phyloP scores from a whole-genome alignment of 2,888 invertebrate species.

The Leptinotarsa peninsularis region DNA sequence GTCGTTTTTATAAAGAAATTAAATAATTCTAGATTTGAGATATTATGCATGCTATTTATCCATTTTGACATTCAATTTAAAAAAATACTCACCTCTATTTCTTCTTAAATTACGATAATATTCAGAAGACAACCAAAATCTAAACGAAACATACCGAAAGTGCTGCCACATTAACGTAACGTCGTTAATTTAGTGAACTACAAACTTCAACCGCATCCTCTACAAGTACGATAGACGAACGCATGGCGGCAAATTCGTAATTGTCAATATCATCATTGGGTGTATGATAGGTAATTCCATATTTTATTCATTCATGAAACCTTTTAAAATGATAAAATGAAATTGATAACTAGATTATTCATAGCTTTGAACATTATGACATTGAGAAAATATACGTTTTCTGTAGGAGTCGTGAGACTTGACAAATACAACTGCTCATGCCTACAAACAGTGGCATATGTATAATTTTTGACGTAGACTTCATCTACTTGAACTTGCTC shows the following conservation, averaged over 20 bases:
- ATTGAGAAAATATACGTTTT: too few relatives aligned
- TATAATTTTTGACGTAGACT: too few relatives aligned
- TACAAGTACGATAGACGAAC: slow-evolving; percentile 34
- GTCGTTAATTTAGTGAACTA: slow-evolving; percentile 38
- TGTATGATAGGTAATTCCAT: too few relatives aligned
- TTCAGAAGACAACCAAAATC: slow-evolving; percentile 55
- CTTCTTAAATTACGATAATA: slow-evolving; percentile 51
- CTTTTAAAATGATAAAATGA: too few relatives aligned
- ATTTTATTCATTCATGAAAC: too few relatives aligned
- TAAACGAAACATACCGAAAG: slow-evolving; percentile 55
- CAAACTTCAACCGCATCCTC: slow-evolving; percentile 13
- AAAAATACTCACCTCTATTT: slow-evolving; percentile 52
- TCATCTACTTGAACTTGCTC: too few relatives aligned
- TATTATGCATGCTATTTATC: not conserved
- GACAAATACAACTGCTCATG: too few relatives aligned
- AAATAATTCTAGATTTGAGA: not conserved
- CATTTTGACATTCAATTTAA: slow-evolving; percentile 35
- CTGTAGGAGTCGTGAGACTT: too few relatives aligned
- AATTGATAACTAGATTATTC: too few relatives aligned
- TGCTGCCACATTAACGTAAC: slow-evolving; percentile 52
- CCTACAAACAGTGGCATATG: too few relatives aligned
- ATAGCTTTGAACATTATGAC: too few relatives aligned
- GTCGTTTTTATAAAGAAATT: slow-evolving; percentile 8
- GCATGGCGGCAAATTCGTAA: slow-evolving; percentile 51
- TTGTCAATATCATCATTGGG: slow-evolving; percentile 7